Conservation (phyloP, 2,888 invertebrate species). For the Steinernema scapterisci region DNA sequence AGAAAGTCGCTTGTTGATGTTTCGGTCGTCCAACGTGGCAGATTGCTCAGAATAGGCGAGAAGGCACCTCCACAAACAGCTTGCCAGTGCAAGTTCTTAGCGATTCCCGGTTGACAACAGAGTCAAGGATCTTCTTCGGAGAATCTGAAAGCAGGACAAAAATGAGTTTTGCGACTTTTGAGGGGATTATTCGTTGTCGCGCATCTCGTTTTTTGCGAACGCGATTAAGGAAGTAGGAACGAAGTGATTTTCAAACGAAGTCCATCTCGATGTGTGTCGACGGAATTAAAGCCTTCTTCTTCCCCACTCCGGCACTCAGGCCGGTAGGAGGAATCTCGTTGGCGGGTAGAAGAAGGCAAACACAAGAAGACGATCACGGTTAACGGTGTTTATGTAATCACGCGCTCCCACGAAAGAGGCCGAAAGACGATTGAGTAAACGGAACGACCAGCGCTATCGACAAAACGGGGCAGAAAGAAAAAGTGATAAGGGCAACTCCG, state of each 20-base stretch:
- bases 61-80: constrained; percentile 32
- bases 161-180: neutral
- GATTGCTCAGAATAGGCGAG: constrained; percentile 18
- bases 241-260: neutral
- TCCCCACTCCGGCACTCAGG: neutral
- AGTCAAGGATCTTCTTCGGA: constrained; percentile 29
- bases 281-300: neutral
- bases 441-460: neutral
- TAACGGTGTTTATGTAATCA: constrained; percentile 23
- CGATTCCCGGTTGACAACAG: constrained; percentile 30
- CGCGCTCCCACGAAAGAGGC: neutral
- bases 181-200: neutral
- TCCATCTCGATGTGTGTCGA: neutral
- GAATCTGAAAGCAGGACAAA: constrained; percentile 23
- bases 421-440: neutral
- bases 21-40: constrained; percentile 29
- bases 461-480: neutral
- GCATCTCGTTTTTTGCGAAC: neutral
- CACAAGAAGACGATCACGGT: constrained; percentile 12
- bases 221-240: neutral
- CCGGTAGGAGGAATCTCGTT: neutral
- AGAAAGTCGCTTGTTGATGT: constrained; percentile 9
- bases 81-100: constrained; percentile 32
- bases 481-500: neutral
- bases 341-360: neutral